These are phyloP conservation scores for Dromaius novaehollandiae DNA, from an alignment of 2,113 vertebrate genomes.

Conservation along the genomic window DNA sequence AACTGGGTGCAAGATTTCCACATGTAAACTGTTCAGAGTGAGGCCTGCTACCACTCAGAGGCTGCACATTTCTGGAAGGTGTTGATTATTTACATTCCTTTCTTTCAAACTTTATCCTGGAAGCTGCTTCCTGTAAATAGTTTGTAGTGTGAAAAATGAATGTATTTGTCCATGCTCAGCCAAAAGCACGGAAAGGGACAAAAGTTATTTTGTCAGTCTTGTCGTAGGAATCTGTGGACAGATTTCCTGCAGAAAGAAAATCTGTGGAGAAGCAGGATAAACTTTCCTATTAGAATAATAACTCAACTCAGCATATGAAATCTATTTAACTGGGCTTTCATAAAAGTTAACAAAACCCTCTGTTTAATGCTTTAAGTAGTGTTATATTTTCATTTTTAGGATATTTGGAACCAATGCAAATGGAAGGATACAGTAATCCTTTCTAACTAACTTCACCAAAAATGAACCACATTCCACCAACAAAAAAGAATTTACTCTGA, in stretches of 20 bases:
- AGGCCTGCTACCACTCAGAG: constrained; percentile 11
- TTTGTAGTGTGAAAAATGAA: neutral
- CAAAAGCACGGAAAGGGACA: neutral
- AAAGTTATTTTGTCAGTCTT: neutral
- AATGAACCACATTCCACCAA: neutral
- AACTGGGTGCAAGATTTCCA: neutral
- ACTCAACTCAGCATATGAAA: neutral
- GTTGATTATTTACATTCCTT: constrained; percentile 51
- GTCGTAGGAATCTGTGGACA: neutral
- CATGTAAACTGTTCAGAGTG: neutral
- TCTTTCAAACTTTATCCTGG: neutral
- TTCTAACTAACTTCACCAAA: neutral
- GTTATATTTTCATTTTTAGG: neutral
- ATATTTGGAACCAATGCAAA: neutral
- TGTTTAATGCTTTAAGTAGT: neutral
- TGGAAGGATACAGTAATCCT: neutral
- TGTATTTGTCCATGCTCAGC: neutral
- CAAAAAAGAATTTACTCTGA: neutral
- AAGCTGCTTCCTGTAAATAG: constrained; percentile 29
- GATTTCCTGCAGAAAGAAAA: neutral
- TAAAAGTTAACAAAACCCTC: neutral
- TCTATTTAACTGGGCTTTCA: neutral
- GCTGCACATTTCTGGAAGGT: neutral
- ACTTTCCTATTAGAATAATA: neutral
- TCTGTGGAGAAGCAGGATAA: neutral